phyloP scores from a whole-genome alignment of 2,797 vertebrate species.

The Xerus rutilus region DNA sequence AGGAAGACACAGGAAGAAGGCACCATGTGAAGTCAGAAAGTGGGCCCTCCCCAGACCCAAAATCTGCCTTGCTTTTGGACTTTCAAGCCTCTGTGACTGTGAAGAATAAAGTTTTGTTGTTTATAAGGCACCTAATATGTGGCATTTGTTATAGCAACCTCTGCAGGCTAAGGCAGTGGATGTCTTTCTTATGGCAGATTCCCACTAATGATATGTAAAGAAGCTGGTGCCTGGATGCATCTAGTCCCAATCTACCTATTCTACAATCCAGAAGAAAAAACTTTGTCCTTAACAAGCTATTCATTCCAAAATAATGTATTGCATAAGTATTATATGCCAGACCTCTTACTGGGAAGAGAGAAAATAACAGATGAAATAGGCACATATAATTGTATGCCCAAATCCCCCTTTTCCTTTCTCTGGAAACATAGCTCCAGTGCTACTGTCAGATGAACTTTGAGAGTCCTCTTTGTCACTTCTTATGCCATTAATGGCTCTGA shows the following conservation, averaged over 20 bases:
- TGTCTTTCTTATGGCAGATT: not conserved
- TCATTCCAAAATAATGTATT: not conserved
- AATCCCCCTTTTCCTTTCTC: not conserved
- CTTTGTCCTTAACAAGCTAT: not conserved
- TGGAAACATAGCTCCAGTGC: not conserved
- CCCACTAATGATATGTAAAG: not conserved
- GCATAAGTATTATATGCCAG: not conserved
- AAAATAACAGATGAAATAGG: not conserved
- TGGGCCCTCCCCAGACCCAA: not conserved
- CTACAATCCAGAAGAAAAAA: not conserved
- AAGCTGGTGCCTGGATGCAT: not conserved
- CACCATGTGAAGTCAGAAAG: not conserved
- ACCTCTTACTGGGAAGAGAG: not conserved
- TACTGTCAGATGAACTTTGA: constrained; percentile 3
- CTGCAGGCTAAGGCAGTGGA: not conserved
- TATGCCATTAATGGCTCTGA: not conserved
- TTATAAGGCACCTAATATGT: not conserved
- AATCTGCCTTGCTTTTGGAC: not conserved
- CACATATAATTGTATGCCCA: not conserved
- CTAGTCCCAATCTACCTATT: not conserved
- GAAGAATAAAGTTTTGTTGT: not conserved
- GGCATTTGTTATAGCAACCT: not conserved
- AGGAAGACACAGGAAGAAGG: not conserved
- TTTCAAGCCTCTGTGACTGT: not conserved
- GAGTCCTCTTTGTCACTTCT: constrained; percentile 15